Evolutionary conservation across 2,888 invertebrate genomes (phyloP).

Genomic region (Diadegma fenestrale): DNA sequence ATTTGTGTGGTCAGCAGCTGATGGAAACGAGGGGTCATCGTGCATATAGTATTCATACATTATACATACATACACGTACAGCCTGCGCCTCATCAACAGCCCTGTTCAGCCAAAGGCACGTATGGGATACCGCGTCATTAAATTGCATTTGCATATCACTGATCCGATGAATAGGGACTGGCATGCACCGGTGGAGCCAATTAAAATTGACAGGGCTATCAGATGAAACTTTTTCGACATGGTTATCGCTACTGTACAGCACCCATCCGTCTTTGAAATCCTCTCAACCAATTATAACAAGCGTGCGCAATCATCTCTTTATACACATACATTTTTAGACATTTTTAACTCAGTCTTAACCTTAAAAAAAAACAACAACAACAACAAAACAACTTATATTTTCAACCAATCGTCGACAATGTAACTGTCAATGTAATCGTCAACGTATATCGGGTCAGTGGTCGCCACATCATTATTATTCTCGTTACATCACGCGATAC

Average conservation of each 20-base stretch:
- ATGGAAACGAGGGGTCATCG: constrained; percentile 53
- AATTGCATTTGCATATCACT: constrained; percentile 83
- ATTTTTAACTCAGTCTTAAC: neutral
- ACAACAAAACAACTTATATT: no score
- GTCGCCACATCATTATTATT: neutral
- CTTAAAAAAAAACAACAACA: no score
- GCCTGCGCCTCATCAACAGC: constrained; percentile 74
- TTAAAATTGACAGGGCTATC: constrained; percentile 80
- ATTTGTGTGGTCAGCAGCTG: constrained; percentile 58
- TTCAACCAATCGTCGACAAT: no score
- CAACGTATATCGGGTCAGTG: neutral
- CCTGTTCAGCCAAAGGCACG: constrained; percentile 73
- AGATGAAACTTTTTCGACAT: constrained; percentile 73
- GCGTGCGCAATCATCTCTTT: constrained; percentile 28
- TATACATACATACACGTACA: constrained; percentile 51
- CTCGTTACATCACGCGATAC: neutral
- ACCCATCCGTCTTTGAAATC: constrained; percentile 46
- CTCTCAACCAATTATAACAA: constrained; percentile 43
- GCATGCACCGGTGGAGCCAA: constrained; percentile 80
- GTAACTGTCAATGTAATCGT: no score
- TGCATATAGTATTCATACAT: constrained; percentile 49
- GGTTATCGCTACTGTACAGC: constrained; percentile 76
- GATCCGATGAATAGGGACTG: constrained; percentile 79
- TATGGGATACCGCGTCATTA: constrained; percentile 81
- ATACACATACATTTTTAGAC: neutral